Base-by-base conservation (phyloP, 1,140 invertebrate genomes). In the Musca domestica region DNA sequence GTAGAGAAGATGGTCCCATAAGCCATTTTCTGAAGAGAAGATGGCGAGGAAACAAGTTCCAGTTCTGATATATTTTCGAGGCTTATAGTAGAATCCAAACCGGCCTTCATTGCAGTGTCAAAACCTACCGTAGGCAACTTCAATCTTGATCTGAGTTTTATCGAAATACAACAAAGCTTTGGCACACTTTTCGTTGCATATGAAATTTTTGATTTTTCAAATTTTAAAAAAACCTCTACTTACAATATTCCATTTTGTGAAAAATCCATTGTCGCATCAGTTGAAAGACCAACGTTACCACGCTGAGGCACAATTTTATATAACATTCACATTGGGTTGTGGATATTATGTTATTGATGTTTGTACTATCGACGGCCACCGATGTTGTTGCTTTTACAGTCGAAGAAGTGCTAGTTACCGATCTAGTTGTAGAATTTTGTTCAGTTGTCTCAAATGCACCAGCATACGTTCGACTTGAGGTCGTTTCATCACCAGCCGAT, bases 271-370 rank as follows among this genome's bases (percentile, higher is more conserved):
- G 78, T 61, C 76, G 73, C 66, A 80, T 68, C 48, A 76, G 61
- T 64, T 80, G 77, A 54, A 74, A 80, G 17, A 80, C 64, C 2
- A 80, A 65, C 0, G 76, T 77, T 6, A 80, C 77, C 15, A 76
- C 75, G 47, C 78, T 80, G 1, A 80, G 61, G 34, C 78, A 80
- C 4, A 80, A 46, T 52, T 77, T 80, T 2, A 74, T 71, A 71
- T 80, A 80, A 20, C 78, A 80, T 48, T 80, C 74, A 30, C 78
- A 80, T 14, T 30, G 46, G 10, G 49, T n/a, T 10, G 58, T 27
- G 15, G 7, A 27, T 41, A 41, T 41, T 41, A 41, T 41, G 22
- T 25, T 51, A 41, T 14, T 56, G 12, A 15, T 67, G 15, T 9
- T 65, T 27, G 25, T 2, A 47, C 41, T 69, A 14, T 25, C 52